These are phyloP conservation scores for Mimachlamys varia DNA, from an alignment of 2,888 invertebrate genomes.

Conservation along the genomic window DNA sequence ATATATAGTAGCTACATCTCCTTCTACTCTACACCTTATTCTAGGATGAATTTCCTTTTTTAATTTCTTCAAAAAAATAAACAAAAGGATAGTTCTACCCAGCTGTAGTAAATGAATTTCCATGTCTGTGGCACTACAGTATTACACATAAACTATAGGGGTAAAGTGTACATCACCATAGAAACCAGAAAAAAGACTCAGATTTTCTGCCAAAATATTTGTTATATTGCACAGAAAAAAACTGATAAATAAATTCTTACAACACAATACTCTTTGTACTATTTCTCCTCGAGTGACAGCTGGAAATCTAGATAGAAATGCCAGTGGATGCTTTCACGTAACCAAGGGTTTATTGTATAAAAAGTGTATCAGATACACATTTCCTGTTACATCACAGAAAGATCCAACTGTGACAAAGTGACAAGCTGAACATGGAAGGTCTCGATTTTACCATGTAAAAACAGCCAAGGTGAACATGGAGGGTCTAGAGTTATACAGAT, in stretches of 20 bases:
- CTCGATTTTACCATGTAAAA: neutral
- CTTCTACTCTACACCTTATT: too few species aligned
- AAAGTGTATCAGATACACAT: neutral
- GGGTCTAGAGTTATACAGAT: too few species aligned
- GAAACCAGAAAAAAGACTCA: neutral
- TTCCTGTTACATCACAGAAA: neutral
- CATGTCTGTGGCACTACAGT: neutral
- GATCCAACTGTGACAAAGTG: neutral
- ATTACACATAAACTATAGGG: neutral
- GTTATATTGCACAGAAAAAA: neutral
- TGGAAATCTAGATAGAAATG: neutral
- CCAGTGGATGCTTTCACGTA: neutral
- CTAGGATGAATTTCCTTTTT: too few species aligned
- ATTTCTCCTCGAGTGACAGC: neutral
- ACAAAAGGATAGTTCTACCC: neutral
- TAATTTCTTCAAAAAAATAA: too few species aligned
- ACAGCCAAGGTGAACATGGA: too few species aligned
- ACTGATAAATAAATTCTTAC: neutral
- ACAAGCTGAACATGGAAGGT: neutral
- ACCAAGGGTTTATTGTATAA: neutral
- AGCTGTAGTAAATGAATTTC: too few species aligned
- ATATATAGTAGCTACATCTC: too few species aligned
- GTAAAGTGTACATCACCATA: neutral
- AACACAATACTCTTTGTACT: constrained; percentile 10
- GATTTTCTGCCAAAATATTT: constrained; percentile 2